Evolutionary conservation across 1,140 invertebrate genomes (phyloP).

Genomic region (Drosophila oshimai): DNA sequence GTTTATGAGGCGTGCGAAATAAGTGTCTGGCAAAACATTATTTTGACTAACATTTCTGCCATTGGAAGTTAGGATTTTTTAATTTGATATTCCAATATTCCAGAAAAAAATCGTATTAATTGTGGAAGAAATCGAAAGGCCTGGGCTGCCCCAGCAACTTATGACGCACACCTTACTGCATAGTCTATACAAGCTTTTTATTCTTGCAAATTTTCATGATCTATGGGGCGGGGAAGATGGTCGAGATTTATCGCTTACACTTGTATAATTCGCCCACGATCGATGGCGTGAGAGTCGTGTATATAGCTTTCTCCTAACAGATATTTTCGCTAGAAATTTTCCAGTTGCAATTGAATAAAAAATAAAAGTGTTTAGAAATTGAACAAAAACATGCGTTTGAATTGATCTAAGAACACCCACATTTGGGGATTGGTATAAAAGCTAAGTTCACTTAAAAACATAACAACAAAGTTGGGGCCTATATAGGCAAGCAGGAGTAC

Average conservation of each 20-base stretch:
- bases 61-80: neutral
- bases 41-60: neutral
- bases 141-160: neutral
- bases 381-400: neutral
- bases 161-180: slow-evolving; percentile 19
- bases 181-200: slow-evolving; percentile 34
- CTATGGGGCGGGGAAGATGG: neutral
- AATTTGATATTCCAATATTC: neutral
- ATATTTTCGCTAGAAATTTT: slow-evolving; percentile 2
- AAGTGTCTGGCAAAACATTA: neutral
- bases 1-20: slow-evolving; percentile 10
- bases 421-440: slow-evolving; percentile 18
- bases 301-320: slow-evolving; percentile 16
- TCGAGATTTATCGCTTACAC: slow-evolving; percentile 24
- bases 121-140: neutral
- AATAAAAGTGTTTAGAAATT: neutral
- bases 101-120: neutral
- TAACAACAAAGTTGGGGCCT: slow-evolving; percentile 60
- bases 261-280: slow-evolving; percentile 11
- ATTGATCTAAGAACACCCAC: slow-evolving; percentile 11
- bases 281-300: neutral
- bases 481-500: neutral
- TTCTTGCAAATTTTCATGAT: slow-evolving; percentile 26
- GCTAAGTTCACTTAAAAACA: slow-evolving; percentile 65
- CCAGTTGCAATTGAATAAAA: neutral